Percentiles rank a stretch among this genome's conserved stretches.
These are phyloP conservation scores for Coenobita brevimanus DNA, from an alignment of 1,140 invertebrate genomes.

Conservation along the genomic window DNA sequence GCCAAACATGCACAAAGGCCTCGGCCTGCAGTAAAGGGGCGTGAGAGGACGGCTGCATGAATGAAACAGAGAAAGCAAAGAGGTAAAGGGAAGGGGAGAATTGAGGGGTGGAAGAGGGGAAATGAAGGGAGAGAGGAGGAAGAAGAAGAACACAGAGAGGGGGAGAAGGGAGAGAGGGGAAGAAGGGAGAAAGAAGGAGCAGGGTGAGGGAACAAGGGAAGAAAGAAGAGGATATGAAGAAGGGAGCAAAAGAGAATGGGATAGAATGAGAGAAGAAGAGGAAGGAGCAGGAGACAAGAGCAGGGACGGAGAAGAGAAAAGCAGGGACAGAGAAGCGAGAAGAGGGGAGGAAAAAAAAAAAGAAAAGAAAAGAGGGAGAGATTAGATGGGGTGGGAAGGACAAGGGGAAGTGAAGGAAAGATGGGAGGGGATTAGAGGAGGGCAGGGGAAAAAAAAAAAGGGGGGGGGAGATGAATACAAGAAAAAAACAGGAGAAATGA, in stretches of 20 bases:
- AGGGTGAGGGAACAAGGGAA: background rate
- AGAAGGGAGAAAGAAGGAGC: background rate
- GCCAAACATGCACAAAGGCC: too few relatives aligned
- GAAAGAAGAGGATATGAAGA: background rate
- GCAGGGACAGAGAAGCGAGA: background rate
- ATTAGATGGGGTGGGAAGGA: background rate
- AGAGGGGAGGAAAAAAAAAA: background rate
- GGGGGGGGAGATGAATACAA: background rate
- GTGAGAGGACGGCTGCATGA: too few relatives aligned
- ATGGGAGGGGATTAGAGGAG: background rate
- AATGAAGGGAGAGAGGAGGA: background rate
- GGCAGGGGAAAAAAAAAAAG: background rate
- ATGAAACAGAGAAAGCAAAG: too few relatives aligned
- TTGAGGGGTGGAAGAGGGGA: background rate
- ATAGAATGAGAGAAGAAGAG: background rate
- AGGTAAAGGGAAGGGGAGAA: background rate
- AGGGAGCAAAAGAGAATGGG: background rate
- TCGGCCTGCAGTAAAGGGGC: too few relatives aligned
- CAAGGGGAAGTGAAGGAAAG: background rate
- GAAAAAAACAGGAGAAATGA: background rate
- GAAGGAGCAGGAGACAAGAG: background rate
- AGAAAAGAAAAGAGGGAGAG: background rate
- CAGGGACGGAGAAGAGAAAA: background rate
- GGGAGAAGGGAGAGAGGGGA: background rate
- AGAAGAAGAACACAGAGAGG: background rate